These are phyloP conservation scores for Lochmaea capreae DNA, from an alignment of 2,888 invertebrate species.

Conservation along the genomic window DNA sequence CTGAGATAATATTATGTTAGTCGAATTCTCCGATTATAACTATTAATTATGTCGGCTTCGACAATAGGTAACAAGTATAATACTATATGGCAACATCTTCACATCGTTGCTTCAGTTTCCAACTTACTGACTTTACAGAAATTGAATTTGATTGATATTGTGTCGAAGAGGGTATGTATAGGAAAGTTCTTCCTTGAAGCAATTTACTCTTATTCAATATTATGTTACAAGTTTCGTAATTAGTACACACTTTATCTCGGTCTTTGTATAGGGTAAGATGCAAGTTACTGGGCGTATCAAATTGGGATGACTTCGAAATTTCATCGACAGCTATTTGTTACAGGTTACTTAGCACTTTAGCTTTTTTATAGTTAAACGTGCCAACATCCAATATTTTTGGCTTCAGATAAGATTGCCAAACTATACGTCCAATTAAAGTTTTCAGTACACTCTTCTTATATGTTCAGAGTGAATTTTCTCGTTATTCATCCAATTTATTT, in stretches of 20 bases:
- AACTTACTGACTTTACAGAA: constrained; percentile 33
- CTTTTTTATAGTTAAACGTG: too few relatives aligned
- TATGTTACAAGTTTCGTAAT: constrained; percentile 17
- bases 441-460: too few relatives aligned
- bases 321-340: too few relatives aligned
- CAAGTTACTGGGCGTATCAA: neutral
- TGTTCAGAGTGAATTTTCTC: too few relatives aligned
- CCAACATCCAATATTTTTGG: too few relatives aligned
- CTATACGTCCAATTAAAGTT: too few relatives aligned
- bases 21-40: constrained; percentile 20
- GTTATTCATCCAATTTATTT: too few relatives aligned
- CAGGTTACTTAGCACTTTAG: too few relatives aligned
- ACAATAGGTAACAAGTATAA: constrained; percentile 30
- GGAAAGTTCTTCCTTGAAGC: constrained; percentile 20
- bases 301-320: too few relatives aligned
- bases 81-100: constrained; percentile 11
- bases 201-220: constrained; percentile 27
- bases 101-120: constrained; percentile 19
- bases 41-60: constrained; percentile 30
- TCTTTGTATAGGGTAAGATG: neutral
- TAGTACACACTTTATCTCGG: neutral
- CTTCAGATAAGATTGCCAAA: too few relatives aligned
- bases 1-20: constrained; percentile 28
- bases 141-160: constrained; percentile 37
- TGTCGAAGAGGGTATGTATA: constrained; percentile 25